Percentiles rank a stretch among this genome's conserved stretches.
These are phyloP conservation scores for Callosobruchus maculatus DNA, from an alignment of 2,888 invertebrate species.

Conservation along the genomic window DNA sequence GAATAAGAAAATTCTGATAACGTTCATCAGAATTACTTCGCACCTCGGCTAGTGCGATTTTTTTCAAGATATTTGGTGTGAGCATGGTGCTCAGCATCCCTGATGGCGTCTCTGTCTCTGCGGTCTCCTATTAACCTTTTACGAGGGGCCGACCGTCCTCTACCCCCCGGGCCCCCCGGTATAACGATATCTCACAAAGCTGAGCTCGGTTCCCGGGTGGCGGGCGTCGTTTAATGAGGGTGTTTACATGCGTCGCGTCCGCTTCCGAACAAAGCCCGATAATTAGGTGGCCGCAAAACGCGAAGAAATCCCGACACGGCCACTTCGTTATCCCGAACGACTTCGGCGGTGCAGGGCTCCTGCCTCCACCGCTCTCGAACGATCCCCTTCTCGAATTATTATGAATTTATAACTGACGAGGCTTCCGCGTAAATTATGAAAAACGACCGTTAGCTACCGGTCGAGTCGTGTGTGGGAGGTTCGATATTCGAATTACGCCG, in stretches of 20 bases:
- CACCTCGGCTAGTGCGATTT: no score
- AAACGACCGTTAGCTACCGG: background rate
- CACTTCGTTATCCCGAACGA: conserved; percentile 17
- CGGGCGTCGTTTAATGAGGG: conserved; percentile 46
- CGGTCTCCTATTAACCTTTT: conserved; percentile 42
- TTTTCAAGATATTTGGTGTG: no score
- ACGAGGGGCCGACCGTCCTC: no score
- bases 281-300: conserved; percentile 31
- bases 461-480: background rate
- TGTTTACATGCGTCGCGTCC: conserved; percentile 45
- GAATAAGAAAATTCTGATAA: no score
- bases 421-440: background rate
- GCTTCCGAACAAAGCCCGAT: conserved; percentile 36
- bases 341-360: background rate
- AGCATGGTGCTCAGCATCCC: no score
- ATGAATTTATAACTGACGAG: background rate
- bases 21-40: no score
- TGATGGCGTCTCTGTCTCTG: no score
- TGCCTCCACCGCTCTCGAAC: background rate
- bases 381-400: no score
- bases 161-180: conserved; percentile 28
- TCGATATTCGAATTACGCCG: background rate
- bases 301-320: background rate
- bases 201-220: conserved; percentile 20
- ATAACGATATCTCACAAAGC: conserved; percentile 39